Percentiles rank a stretch among this genome's conserved stretches.
Evolutionary conservation across 2,113 vertebrate genomes (phyloP).

Genomic region (Nycticebus coucang): DNA sequence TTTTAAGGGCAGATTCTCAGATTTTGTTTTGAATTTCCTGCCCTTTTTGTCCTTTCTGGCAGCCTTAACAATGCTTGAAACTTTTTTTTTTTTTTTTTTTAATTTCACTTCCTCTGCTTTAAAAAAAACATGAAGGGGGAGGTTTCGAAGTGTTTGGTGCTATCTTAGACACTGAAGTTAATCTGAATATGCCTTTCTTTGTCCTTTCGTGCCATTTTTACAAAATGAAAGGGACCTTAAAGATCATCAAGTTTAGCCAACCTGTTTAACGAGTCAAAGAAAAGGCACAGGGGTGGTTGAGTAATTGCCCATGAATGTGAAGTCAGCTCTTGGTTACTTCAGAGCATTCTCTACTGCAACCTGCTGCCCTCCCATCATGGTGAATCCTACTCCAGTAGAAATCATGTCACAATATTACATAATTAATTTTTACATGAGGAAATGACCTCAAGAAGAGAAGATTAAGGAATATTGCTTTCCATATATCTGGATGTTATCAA

Average conservation of each 20-base stretch:
- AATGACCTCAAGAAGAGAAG: neutral
- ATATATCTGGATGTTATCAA: neutral
- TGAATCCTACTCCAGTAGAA: neutral
- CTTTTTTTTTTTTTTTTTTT: slow-evolving; percentile 57
- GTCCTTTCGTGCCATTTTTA: slow-evolving; percentile 27
- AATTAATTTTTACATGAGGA: neutral
- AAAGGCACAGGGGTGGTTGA: neutral
- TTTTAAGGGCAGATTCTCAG: slow-evolving; percentile 68
- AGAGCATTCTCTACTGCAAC: neutral
- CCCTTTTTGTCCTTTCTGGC: slow-evolving; percentile 75
- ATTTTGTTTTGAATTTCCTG: slow-evolving; percentile 77
- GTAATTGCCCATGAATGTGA: neutral
- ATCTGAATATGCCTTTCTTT: neutral
- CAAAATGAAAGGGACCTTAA: neutral
- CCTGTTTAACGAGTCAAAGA: neutral
- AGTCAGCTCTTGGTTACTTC: rapidly evolving
- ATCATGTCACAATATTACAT: neutral
- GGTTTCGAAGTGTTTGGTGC: slow-evolving; percentile 5
- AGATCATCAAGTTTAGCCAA: neutral
- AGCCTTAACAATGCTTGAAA: slow-evolving; percentile 63
- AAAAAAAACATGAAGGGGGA: slow-evolving; percentile 66
- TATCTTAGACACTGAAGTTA: slow-evolving; percentile 57
- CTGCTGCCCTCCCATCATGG: neutral
- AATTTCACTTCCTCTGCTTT: slow-evolving; percentile 75
- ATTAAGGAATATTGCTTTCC: neutral